Conservation (phyloP, 2,888 invertebrate genomes). For the Sericinus montela region DNA sequence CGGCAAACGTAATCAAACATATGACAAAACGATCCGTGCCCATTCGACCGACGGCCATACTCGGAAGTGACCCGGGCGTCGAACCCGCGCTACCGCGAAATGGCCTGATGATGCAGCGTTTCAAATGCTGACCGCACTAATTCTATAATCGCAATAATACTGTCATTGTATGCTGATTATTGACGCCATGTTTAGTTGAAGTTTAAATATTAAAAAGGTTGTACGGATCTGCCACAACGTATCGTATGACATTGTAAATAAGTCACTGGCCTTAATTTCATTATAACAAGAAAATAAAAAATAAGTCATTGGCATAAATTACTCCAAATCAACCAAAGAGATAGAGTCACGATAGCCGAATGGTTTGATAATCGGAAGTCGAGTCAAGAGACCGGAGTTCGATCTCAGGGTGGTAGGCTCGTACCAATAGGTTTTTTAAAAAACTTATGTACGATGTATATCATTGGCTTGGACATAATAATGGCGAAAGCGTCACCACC, state of each 20-base stretch:
- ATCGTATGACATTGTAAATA: neutral
- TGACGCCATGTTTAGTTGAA: slow-evolving; percentile 10
- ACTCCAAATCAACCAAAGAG: too few relatives aligned
- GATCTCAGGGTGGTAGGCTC: too few relatives aligned
- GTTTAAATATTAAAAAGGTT: slow-evolving; percentile 2
- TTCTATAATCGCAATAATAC: slow-evolving; percentile 17
- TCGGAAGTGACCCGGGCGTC: slow-evolving; percentile 58
- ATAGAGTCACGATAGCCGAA: too few relatives aligned
- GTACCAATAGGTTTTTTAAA: too few relatives aligned
- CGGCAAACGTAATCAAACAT: slow-evolving; percentile 28
- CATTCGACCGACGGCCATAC: slow-evolving; percentile 37
- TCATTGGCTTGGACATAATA: too few relatives aligned
- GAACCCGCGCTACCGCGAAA: slow-evolving; percentile 54
- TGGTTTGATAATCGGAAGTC: too few relatives aligned
- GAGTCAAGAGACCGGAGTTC: too few relatives aligned
- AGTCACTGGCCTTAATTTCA: slow-evolving; percentile 9
- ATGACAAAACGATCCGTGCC: slow-evolving; percentile 28
- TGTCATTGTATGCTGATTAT: slow-evolving; percentile 19
- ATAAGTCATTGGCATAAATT: too few relatives aligned
- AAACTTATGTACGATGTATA: too few relatives aligned
- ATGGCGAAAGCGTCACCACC: too few relatives aligned
- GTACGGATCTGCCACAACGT: neutral
- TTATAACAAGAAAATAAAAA: too few relatives aligned
- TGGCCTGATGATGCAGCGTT: slow-evolving; percentile 7
- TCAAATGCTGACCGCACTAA: slow-evolving; percentile 30